phyloP scores from a whole-genome alignment of 1,140 invertebrate genomes.

The Diorhabda sublineata region DNA sequence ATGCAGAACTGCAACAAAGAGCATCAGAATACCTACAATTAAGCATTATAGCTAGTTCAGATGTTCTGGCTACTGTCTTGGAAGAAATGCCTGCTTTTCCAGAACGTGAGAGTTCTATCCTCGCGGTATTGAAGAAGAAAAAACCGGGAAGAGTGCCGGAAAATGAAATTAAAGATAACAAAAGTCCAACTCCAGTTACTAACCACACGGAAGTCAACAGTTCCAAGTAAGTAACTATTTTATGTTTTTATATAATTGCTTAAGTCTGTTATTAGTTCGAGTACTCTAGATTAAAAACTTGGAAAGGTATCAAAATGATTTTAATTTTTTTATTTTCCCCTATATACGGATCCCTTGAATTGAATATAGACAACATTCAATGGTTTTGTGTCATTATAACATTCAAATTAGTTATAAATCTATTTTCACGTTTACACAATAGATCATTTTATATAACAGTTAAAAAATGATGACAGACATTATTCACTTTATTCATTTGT shows the following conservation, averaged over 20 bases:
- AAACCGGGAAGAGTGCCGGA: conserved; percentile 88
- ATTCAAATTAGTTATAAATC: too few relatives aligned
- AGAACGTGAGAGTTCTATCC: conserved; percentile 95
- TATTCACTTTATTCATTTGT: too few relatives aligned
- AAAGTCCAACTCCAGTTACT: conserved; percentile 66
- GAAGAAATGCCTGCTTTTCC: conserved; percentile 99
- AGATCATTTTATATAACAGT: too few relatives aligned
- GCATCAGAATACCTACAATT: conserved; percentile 97
- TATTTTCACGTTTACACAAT: too few relatives aligned
- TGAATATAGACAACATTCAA: too few relatives aligned
- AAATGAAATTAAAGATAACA: conserved; percentile 74
- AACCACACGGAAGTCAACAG: conserved; percentile 60
- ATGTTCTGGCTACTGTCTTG: conserved; percentile 96
- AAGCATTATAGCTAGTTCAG: conserved; percentile 92
- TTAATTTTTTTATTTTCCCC: too few relatives aligned
- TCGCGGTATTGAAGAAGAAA: conserved; percentile 97
- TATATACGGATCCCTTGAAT: too few relatives aligned
- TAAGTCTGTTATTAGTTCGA: neutral
- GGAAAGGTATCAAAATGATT: too few relatives aligned
- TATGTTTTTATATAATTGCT: neutral
- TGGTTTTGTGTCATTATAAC: too few relatives aligned
- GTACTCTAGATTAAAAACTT: too few relatives aligned
- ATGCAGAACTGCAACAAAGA: conserved; percentile 97
- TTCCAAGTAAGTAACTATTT: conserved; percentile 48
- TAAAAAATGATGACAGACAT: too few relatives aligned